Base-by-base conservation (phyloP, 2,797 vertebrate species). In the Crax fasciolata region DNA sequence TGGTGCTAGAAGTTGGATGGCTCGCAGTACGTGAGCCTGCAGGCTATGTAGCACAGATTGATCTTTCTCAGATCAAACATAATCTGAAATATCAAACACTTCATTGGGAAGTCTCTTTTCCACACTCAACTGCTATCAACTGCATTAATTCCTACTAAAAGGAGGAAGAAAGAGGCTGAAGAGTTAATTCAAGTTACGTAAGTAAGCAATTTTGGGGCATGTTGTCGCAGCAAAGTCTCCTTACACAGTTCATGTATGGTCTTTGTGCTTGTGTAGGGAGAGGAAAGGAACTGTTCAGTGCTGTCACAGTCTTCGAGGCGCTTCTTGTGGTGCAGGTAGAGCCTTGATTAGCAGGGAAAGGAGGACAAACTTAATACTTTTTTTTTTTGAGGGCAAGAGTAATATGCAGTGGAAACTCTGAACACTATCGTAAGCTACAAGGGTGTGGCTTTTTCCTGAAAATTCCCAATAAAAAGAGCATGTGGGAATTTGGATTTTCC, bases 231-330 rank as follows among this genome's bases (percentile, higher is more conserved):
- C n/a, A n/a, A 28, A 49, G 41, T 61, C 59, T 87, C 52, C 39
- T 84, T 73, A 57, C 7, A 11, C 44, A 74, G 52, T 93, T 84
- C 82, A 89, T 21, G 1, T 41, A 20, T 57, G n/a, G 8, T 93
- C 77, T 88, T 86, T 76, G 11, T 73, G 83, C 83, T 82, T 84
- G 49, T 76, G 49, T 88, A 89, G 90, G 87, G 76, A 65, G 78
- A 87, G 79, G 77, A 93, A 76, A 54, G n/a, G 85, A 80, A 32
- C 51, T 78, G 61, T 70, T 93, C 73, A 63, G 61, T 87, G 72
- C 81, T 85, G 66, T 77, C 59, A 38, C 67, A 63, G 66, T 58
- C 63, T 83, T 80, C 1, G 0, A 51, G 54, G 51, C 39, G 13
- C 61, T 94, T 86, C 35, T 74, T 76, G 65, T 68, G 43, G 30